These are phyloP conservation scores for Chironomus riparius DNA, from an alignment of 2,888 invertebrate genomes.

Conservation along the genomic window DNA sequence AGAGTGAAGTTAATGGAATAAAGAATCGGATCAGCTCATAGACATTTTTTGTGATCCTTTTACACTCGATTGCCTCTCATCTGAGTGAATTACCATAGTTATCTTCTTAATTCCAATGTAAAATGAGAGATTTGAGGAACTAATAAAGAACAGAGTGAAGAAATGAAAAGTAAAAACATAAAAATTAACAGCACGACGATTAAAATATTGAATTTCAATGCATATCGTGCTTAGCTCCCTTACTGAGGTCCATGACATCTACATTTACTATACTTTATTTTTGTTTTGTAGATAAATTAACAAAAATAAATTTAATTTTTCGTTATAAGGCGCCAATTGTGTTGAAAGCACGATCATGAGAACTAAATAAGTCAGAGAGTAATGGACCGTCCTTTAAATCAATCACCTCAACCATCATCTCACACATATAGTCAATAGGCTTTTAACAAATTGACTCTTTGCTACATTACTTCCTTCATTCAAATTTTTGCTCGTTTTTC, in stretches of 20 bases:
- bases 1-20: background rate
- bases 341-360: conserved; percentile 6
- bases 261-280: no score
- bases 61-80: background rate
- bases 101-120: background rate
- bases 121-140: no score
- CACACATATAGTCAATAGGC: background rate
- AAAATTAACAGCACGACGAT: background rate
- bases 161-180: background rate
- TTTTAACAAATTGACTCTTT: background rate
- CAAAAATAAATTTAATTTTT: no score
- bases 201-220: background rate
- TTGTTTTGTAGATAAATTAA: no score
- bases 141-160: background rate
- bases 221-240: background rate
- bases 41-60: background rate
- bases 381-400: conserved; percentile 19
- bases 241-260: background rate
- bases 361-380: conserved; percentile 7
- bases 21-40: conserved; percentile 10
- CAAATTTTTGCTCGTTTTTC: no score
- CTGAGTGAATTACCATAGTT: background rate
- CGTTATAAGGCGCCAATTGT: conserved; percentile 5
- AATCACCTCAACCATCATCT: conserved; percentile 5
- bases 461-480: no score